Evolutionary conservation across 2,113 vertebrate genomes (phyloP).

Genomic region (Peromyscus maniculatus): DNA sequence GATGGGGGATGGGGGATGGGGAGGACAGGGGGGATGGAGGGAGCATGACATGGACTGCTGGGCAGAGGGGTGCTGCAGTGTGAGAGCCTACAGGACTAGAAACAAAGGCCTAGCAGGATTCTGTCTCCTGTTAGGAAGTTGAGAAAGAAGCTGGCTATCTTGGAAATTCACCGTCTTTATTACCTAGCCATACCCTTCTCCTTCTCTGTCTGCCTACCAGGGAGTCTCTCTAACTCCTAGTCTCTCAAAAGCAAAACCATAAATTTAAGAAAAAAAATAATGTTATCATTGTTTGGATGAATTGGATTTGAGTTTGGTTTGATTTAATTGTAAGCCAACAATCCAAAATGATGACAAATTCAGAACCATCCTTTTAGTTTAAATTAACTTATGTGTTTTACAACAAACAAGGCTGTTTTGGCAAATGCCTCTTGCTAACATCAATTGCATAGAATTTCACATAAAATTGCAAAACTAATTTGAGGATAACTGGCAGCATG

Average conservation of each 20-base stretch:
- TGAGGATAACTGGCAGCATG: slow-evolving; percentile 25
- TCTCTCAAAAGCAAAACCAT: neutral
- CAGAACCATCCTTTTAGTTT: neutral
- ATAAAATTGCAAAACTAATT: slow-evolving; percentile 20
- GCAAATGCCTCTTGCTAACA: slow-evolving; percentile 10
- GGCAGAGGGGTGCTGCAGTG: too few species aligned
- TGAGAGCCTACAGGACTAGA: too few species aligned
- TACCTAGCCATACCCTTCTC: neutral
- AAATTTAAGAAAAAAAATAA: neutral
- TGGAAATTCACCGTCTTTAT: neutral
- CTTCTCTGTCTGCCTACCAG: neutral
- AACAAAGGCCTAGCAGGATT: neutral
- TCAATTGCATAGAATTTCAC: slow-evolving; percentile 27
- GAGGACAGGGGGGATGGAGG: too few species aligned
- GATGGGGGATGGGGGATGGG: too few species aligned
- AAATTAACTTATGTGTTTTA: slow-evolving; percentile 8
- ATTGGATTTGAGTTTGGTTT: neutral
- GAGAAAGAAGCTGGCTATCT: neutral
- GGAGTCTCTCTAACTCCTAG: neutral
- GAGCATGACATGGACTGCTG: too few species aligned
- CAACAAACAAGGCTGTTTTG: slow-evolving; percentile 18
- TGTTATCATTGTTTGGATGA: neutral
- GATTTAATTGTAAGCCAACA: neutral
- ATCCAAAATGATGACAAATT: neutral
- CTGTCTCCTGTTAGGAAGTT: neutral